Percentiles rank a stretch among this genome's conserved stretches.
Conservation (phyloP, 2,113 vertebrate genomes). For the Electrona antarctica region DNA sequence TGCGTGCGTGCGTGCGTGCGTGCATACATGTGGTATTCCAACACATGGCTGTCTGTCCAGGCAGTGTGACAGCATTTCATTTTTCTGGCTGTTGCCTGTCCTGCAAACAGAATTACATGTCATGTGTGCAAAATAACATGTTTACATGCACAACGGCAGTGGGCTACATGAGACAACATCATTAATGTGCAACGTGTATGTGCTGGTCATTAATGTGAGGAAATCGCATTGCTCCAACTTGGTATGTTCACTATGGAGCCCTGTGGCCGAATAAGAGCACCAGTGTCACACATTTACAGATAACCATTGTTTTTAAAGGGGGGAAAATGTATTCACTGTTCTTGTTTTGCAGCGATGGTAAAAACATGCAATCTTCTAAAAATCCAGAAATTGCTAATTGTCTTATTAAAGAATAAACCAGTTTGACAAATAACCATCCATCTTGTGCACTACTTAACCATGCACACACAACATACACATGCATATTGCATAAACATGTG, state of each 20-base stretch:
- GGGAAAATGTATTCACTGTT: slow-evolving; percentile 15
- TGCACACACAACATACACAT: too few species aligned
- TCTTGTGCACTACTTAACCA: neutral
- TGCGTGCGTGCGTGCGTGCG: slow-evolving; percentile 5
- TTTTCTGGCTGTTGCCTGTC: slow-evolving; percentile 42
- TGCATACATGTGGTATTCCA: slow-evolving; percentile 20
- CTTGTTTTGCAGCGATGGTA: slow-evolving; percentile 14
- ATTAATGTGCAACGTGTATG: slow-evolving; percentile 4
- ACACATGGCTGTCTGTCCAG: slow-evolving; percentile 38
- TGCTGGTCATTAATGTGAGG: slow-evolving; percentile 4
- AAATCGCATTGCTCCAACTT: slow-evolving; percentile 11
- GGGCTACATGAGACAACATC: neutral
- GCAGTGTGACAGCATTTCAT: slow-evolving; percentile 32
- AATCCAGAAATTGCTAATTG: slow-evolving; percentile 2
- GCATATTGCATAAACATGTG: too few species aligned
- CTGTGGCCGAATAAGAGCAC: neutral
- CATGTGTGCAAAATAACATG: slow-evolving; percentile 23
- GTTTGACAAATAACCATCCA: slow-evolving; percentile 8
- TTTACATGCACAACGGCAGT: slow-evolving; percentile 2
- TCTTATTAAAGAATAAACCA: slow-evolving; percentile 15
- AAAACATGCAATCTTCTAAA: slow-evolving; percentile 15
- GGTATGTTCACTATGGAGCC: slow-evolving; percentile 10
- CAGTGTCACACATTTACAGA: slow-evolving; percentile 27
- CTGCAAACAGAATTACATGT: slow-evolving; percentile 32
- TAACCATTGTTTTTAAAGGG: slow-evolving; percentile 17